Conservation (phyloP, 1,140 invertebrate species). For the Pseudomyrmex dendroicus region DNA sequence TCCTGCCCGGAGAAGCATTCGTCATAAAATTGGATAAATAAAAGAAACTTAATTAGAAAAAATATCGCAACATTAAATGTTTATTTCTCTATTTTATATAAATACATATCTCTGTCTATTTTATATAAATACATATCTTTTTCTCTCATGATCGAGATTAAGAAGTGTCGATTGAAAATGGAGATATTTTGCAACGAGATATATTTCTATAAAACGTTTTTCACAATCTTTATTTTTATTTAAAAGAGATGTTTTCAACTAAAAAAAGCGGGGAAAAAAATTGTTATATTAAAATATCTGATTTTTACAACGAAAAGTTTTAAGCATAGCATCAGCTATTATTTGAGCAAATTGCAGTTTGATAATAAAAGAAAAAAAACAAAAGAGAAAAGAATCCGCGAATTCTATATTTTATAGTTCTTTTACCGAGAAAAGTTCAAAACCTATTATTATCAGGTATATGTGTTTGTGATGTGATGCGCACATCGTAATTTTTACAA, state of each 20-base stretch:
- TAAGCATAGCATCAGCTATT: slow-evolving; percentile 60
- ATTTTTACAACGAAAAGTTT: slow-evolving; percentile 59
- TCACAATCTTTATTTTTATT: no score
- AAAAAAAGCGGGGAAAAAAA: not conserved
- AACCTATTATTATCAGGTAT: no score
- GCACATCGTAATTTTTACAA: no score
- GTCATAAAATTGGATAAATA: slow-evolving; percentile 90
- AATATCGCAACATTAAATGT: not conserved
- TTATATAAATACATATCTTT: not conserved
- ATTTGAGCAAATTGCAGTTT: slow-evolving; percentile 15
- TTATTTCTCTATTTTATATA: slow-evolving; percentile 8
- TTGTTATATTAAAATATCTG: not conserved
- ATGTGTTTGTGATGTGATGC: no score
- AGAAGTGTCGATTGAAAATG: not conserved
- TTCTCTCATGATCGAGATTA: no score
- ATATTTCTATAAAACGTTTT: not conserved
- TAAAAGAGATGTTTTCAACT: no score
- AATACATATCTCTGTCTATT: not conserved
- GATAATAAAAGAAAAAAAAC: no score
- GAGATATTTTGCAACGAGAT: slow-evolving; percentile 25
- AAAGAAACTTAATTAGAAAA: slow-evolving; percentile 51
- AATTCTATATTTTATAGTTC: no score
- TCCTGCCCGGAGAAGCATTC: slow-evolving; percentile 87
- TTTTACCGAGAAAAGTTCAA: no score
- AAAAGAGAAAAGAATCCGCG: no score